A percentile compares a stretch with the other conserved stretches of the same genome.
Conservation (phyloP, 2,797 vertebrate species). For the Mormyrops attenuatus region DNA sequence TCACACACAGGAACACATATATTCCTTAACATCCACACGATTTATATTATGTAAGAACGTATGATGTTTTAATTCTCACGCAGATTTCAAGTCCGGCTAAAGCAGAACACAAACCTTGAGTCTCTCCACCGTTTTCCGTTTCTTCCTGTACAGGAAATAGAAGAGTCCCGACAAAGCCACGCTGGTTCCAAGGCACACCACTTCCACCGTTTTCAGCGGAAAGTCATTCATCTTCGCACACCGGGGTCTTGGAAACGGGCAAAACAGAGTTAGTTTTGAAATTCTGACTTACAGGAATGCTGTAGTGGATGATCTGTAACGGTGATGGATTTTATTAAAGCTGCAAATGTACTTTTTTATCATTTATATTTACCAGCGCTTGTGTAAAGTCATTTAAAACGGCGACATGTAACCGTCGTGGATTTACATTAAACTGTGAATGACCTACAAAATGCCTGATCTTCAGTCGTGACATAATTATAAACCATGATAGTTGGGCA, state of each 20-base stretch:
- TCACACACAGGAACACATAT: background rate
- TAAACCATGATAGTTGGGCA: background rate
- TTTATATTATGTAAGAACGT: background rate
- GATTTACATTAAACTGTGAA: background rate
- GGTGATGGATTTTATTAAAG: background rate
- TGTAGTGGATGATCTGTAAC: background rate
- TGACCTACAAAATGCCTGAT: background rate
- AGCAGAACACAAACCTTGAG: slow-evolving; percentile 60
- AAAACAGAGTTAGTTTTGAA: background rate
- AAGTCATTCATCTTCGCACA: slow-evolving; percentile 60
- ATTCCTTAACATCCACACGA: background rate
- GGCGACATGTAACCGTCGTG: background rate
- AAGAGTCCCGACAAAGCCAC: slow-evolving; percentile 69
- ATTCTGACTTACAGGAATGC: background rate
- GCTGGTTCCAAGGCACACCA: slow-evolving; percentile 70
- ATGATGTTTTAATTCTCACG: background rate
- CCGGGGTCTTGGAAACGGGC: background rate
- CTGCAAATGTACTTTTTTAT: background rate
- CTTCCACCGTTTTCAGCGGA: slow-evolving; percentile 54
- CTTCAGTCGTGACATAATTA: background rate
- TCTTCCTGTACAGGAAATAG: slow-evolving; percentile 72
- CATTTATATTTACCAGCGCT: background rate
- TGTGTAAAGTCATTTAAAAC: background rate
- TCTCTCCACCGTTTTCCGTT: slow-evolving; percentile 53
- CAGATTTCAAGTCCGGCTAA: background rate